Percentiles rank a stretch among this genome's conserved stretches.
Evolutionary conservation across 2,888 invertebrate genomes (phyloP).

Genomic region (Spodoptera littoralis): DNA sequence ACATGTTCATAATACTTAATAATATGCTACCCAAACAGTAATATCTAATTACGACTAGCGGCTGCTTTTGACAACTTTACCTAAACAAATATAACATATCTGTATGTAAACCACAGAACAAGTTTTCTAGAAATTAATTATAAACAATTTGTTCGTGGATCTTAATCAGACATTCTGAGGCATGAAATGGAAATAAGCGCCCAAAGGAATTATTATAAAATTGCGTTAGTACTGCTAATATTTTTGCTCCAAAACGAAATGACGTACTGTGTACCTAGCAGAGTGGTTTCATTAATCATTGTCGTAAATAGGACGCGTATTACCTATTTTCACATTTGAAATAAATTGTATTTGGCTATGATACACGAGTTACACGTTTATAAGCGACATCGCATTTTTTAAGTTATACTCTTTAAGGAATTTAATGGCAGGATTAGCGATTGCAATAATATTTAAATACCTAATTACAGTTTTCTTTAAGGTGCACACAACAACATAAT

Average conservation of each 20-base stretch:
- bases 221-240: slow-evolving; percentile 13
- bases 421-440: too few relatives aligned
- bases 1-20: too few relatives aligned
- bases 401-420: too few relatives aligned
- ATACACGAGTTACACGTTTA: too few relatives aligned
- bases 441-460: too few relatives aligned
- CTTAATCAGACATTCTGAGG: not conserved
- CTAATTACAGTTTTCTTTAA: too few relatives aligned
- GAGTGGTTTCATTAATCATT: slow-evolving; percentile 9
- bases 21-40: too few relatives aligned
- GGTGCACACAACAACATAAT: too few relatives aligned
- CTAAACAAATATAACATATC: too few relatives aligned
- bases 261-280: not conserved
- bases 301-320: slow-evolving; percentile 1
- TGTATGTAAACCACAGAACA: not conserved
- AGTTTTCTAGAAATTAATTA: not conserved
- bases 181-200: not conserved
- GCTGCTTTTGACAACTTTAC: too few relatives aligned
- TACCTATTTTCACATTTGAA: not conserved
- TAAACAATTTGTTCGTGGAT: not conserved
- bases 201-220: slow-evolving; percentile 2
- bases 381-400: too few relatives aligned
- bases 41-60: too few relatives aligned
- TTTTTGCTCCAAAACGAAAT: slow-evolving; percentile 10
- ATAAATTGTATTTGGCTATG: not conserved